Percentiles rank a stretch among this genome's conserved stretches.
Evolutionary conservation across 1,140 invertebrate genomes (phyloP).

Genomic region (Gerris buenoi): DNA sequence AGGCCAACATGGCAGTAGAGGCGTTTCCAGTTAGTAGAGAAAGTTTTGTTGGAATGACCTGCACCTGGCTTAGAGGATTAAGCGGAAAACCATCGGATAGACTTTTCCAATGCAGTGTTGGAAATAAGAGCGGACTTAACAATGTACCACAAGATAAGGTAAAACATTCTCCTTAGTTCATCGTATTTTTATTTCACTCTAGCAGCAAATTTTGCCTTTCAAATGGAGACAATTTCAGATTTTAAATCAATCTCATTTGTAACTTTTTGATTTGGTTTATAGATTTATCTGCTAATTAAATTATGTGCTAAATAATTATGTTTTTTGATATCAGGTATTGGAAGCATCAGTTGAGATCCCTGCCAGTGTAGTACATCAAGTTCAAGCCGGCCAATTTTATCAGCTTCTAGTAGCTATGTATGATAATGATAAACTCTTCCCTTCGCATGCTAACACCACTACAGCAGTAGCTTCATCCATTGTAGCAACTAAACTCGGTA

Average conservation of each 20-base stretch:
- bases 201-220: no score
- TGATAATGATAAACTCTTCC: slow-evolving; percentile 50
- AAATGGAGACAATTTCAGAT: no score
- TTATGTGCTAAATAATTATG: no score
- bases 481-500: slow-evolving; percentile 45
- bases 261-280: no score
- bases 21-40: slow-evolving; percentile 48
- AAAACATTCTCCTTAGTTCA: no score
- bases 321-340: slow-evolving; percentile 35
- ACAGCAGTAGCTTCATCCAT: slow-evolving; percentile 42
- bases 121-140: slow-evolving; percentile 41
- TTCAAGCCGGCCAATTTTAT: slow-evolving; percentile 28
- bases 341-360: slow-evolving; percentile 57
- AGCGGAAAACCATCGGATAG: slow-evolving; percentile 19
- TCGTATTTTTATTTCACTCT: no score
- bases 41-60: slow-evolving; percentile 54
- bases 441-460: slow-evolving; percentile 30
- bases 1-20: slow-evolving; percentile 50
- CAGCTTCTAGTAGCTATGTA: slow-evolving; percentile 54
- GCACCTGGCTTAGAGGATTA: slow-evolving; percentile 47
- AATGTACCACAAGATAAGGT: slow-evolving; percentile 40
- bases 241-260: no score
- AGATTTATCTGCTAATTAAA: no score
- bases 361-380: slow-evolving; percentile 38
- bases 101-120: slow-evolving; percentile 45